phyloP scores from a whole-genome alignment of 2,888 invertebrate species.

The Metalampra italica region DNA sequence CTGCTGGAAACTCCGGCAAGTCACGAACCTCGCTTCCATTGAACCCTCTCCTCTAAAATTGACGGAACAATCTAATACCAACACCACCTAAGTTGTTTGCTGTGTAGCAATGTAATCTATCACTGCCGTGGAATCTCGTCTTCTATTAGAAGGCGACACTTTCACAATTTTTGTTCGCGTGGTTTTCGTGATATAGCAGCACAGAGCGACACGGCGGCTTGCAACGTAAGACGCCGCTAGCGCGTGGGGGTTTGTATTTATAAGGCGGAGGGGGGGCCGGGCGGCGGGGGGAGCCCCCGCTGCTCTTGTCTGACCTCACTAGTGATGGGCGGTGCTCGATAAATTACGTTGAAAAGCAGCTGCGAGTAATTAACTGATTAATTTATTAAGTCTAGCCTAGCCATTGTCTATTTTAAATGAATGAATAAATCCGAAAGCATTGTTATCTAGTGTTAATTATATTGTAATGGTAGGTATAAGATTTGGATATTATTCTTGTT shows the following conservation, averaged over 20 bases:
- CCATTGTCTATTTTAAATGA: background rate
- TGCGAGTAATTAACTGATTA: background rate
- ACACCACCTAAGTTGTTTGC: constrained; percentile 35
- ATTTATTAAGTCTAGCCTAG: background rate
- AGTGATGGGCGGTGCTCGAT: constrained; percentile 45
- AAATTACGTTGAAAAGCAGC: constrained; percentile 5
- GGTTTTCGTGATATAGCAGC: constrained; percentile 38
- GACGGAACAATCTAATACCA: constrained; percentile 55
- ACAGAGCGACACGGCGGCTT: constrained; percentile 55
- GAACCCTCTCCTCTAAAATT: constrained; percentile 65
- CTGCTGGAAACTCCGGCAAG: constrained; percentile 76
- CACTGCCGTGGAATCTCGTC: constrained; percentile 64
- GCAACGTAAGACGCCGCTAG: constrained; percentile 71
- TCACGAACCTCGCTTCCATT: constrained; percentile 79
- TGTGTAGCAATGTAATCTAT: constrained; percentile 49
- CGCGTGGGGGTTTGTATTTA: constrained; percentile 54
- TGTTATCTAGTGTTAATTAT: no score
- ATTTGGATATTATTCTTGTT: no score
- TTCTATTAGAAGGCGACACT: constrained; percentile 48
- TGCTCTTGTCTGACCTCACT: constrained; percentile 48
- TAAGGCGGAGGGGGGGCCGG: constrained; percentile 39
- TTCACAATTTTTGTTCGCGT: constrained; percentile 72
- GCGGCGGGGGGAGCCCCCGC: constrained; percentile 32
- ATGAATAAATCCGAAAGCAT: background rate
- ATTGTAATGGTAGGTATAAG: no score